Percentiles rank a stretch among this genome's conserved stretches.
phyloP scores from a whole-genome alignment of 1,140 invertebrate genomes.

The Arion vulgaris region DNA sequence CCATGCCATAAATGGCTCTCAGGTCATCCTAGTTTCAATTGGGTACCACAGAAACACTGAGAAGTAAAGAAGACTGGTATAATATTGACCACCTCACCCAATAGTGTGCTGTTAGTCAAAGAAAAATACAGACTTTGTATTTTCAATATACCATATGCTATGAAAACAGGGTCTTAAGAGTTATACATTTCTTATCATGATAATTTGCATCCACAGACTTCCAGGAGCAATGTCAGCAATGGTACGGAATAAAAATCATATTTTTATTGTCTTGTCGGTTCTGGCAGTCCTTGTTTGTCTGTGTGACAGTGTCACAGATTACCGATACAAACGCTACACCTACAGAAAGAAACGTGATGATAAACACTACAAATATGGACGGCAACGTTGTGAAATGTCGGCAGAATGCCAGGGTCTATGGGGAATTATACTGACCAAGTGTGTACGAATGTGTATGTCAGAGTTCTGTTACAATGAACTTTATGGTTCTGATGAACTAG shows the following conservation, averaged over 20 bases:
- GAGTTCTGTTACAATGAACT: slow-evolving; percentile 56
- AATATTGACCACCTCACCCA: no score
- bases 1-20: no score
- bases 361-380: slow-evolving; percentile 52
- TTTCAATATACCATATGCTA: no score
- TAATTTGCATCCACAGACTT: no score
- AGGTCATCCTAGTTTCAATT: no score
- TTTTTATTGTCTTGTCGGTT: background rate
- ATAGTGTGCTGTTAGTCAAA: no score
- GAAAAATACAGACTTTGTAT: no score
- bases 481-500: slow-evolving; percentile 56
- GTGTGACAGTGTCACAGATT: slow-evolving; percentile 34
- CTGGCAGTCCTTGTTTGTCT: slow-evolving; percentile 2
- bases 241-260: background rate
- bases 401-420: slow-evolving; percentile 51
- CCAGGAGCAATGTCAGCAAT: background rate
- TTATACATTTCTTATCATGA: no score
- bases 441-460: slow-evolving; percentile 58
- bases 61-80: no score
- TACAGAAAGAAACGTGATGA: slow-evolving; percentile 61
- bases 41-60: no score
- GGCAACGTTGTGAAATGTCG: slow-evolving; percentile 56
- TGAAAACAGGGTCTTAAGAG: no score
- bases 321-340: slow-evolving; percentile 55
- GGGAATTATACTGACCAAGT: slow-evolving; percentile 52